Conservation (phyloP, 37 sponge, comb jelly and placozoan genomes). For the Hormiphora californensis region DNA sequence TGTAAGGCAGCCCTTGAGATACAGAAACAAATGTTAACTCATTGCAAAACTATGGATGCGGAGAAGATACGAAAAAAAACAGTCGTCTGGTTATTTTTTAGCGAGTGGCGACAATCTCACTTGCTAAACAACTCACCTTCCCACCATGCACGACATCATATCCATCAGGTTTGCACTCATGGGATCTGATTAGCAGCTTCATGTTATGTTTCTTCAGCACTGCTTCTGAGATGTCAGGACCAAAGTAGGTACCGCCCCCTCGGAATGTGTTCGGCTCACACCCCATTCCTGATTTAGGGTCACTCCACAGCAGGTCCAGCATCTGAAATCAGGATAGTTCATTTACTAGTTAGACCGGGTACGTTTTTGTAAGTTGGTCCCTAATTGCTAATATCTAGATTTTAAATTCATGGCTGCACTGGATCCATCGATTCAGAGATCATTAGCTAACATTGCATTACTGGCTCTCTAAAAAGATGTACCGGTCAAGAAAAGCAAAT, state of each 20-base stretch:
- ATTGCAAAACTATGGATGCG: not conserved
- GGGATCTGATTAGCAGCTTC: constrained; percentile 53
- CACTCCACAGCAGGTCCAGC: constrained; percentile 55
- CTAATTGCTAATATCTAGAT: too few relatives aligned
- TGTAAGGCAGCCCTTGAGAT: too few relatives aligned
- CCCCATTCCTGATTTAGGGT: constrained; percentile 13
- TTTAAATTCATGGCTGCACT: too few relatives aligned
- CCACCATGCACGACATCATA: constrained; percentile 30
- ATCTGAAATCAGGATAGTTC: not conserved
- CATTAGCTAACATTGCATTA: too few relatives aligned
- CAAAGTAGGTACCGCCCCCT: constrained; percentile 54
- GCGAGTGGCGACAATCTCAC: too few relatives aligned
- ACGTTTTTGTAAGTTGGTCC: too few relatives aligned
- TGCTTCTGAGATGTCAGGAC: not conserved
- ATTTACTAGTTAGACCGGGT: not conserved
- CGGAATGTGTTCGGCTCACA: constrained; percentile 52
- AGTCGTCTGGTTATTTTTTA: too few relatives aligned
- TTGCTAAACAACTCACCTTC: constrained; percentile 13
- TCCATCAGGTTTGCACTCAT: constrained; percentile 55
- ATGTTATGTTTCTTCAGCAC: constrained; percentile 42
- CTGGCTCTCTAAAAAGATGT: too few relatives aligned
- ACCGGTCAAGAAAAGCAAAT: too few relatives aligned
- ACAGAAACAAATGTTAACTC: too few relatives aligned
- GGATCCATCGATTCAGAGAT: too few relatives aligned
- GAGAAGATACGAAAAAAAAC: not conserved